These are phyloP conservation scores for Furcula furcula DNA, from an alignment of 2,888 invertebrate species.

Conservation along the genomic window DNA sequence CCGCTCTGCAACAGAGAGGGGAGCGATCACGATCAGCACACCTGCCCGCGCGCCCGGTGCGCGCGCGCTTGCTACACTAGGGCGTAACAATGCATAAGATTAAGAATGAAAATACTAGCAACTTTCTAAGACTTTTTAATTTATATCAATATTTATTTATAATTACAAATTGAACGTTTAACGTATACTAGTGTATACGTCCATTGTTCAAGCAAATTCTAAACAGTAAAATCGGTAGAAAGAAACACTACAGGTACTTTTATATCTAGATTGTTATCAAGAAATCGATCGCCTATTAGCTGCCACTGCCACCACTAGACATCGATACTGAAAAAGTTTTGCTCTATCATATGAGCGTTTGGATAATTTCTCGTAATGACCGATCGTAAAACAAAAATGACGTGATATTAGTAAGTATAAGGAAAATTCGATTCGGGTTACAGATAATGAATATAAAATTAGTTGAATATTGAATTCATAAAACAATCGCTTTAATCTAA, in stretches of 20 bases:
- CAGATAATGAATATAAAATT: conserved; percentile 33
- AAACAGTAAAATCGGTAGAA: neutral
- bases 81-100: conserved; percentile 9
- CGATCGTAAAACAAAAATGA: conserved; percentile 38
- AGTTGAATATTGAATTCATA: too few relatives aligned
- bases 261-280: conserved; percentile 47
- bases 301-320: conserved; percentile 17
- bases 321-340: conserved; percentile 26
- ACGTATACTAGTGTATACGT: neutral
- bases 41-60: conserved; percentile 58
- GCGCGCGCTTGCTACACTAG: conserved; percentile 20
- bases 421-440: conserved; percentile 32
- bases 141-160: neutral
- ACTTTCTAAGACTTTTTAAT: conserved; percentile 33
- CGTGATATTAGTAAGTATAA: conserved; percentile 38
- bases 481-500: too few relatives aligned
- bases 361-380: conserved; percentile 44
- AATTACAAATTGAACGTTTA: neutral
- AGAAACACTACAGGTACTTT: too few relatives aligned
- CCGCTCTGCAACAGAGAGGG: conserved; percentile 77
- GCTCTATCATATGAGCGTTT: conserved; percentile 22
- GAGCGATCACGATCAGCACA: conserved; percentile 65
- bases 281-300: conserved; percentile 47
- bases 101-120: conserved; percentile 29
- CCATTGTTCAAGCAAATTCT: neutral